Evolutionary conservation across 2,797 vertebrate genomes (phyloP).

Genomic region (Hippocampus kuda): DNA sequence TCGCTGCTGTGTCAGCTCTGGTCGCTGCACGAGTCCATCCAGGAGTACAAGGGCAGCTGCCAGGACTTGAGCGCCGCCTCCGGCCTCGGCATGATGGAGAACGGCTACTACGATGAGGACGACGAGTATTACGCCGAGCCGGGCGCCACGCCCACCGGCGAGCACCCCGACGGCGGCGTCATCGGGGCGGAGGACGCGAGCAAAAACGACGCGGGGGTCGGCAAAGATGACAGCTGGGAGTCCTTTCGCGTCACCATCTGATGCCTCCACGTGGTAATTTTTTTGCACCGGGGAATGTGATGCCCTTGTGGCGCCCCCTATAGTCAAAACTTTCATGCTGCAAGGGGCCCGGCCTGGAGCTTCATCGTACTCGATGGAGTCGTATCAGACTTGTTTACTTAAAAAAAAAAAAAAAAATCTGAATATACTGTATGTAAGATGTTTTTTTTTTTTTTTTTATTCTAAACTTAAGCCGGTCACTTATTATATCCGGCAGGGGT

Average conservation of each 20-base stretch:
- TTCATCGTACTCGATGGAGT: constrained; percentile 10
- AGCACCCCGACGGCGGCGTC: constrained; percentile 53
- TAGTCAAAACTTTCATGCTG: constrained; percentile 15
- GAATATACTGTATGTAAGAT: constrained; percentile 1
- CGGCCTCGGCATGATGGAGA: constrained; percentile 83
- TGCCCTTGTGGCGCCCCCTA: constrained; percentile 28
- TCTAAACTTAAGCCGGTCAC: constrained; percentile 32
- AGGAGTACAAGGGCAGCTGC: constrained; percentile 96
- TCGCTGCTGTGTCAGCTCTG: constrained; percentile 95
- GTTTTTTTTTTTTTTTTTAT: constrained; percentile 8
- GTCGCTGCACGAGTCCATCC: constrained; percentile 95
- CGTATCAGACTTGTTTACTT: constrained; percentile 7
- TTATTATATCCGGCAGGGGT: background rate
- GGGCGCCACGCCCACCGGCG: constrained; percentile 65
- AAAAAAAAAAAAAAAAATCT: background rate
- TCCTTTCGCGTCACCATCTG: constrained; percentile 70
- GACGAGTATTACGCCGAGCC: constrained; percentile 82
- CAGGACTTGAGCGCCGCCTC: constrained; percentile 80
- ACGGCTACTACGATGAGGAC: constrained; percentile 92
- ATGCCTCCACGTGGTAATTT: constrained; percentile 19
- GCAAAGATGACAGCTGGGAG: constrained; percentile 70
- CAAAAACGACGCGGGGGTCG: constrained; percentile 45
- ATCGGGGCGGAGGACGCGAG: constrained; percentile 14
- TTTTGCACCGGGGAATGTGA: background rate
- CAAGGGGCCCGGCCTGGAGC: background rate